phyloP scores from a whole-genome alignment of 2,888 invertebrate species.

The Hylaea fasciaria region DNA sequence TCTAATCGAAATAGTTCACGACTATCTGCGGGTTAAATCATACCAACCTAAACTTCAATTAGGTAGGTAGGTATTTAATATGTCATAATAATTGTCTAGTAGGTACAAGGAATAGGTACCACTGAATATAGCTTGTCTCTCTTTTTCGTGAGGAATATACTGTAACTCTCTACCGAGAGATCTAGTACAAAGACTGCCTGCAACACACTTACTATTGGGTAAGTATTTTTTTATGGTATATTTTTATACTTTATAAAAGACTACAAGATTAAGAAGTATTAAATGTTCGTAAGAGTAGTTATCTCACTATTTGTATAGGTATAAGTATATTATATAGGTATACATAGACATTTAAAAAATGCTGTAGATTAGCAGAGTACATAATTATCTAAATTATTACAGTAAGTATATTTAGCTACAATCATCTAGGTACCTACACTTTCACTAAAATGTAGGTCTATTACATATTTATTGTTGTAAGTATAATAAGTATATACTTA shows the following conservation, averaged over 20 bases:
- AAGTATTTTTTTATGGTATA: too few species aligned
- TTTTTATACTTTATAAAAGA: too few species aligned
- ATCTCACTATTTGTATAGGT: too few species aligned
- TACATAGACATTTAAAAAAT: not conserved
- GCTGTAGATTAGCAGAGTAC: not conserved
- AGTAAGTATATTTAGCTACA: slow-evolving; percentile 1
- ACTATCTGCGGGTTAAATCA: slow-evolving; percentile 5
- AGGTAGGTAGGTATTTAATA: not conserved
- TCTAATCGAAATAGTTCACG: not conserved
- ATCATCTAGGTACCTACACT: slow-evolving; percentile 2
- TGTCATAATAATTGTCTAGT: too few species aligned
- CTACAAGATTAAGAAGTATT: not conserved
- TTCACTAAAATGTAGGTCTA: not conserved
- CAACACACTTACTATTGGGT: not conserved
- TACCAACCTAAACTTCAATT: not conserved
- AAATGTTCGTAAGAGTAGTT: not conserved
- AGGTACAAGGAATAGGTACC: too few species aligned
- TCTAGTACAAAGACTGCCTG: not conserved
- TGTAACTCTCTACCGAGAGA: too few species aligned
- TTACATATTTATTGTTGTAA: too few species aligned
- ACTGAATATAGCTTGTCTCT: too few species aligned
- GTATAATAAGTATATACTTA: not conserved
- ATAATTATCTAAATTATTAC: not conserved
- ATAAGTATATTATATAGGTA: not conserved
- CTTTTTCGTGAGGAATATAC: too few species aligned